Evolutionary conservation across 1,140 invertebrate species (phyloP).

Genomic region (Whitmania pigra): DNA sequence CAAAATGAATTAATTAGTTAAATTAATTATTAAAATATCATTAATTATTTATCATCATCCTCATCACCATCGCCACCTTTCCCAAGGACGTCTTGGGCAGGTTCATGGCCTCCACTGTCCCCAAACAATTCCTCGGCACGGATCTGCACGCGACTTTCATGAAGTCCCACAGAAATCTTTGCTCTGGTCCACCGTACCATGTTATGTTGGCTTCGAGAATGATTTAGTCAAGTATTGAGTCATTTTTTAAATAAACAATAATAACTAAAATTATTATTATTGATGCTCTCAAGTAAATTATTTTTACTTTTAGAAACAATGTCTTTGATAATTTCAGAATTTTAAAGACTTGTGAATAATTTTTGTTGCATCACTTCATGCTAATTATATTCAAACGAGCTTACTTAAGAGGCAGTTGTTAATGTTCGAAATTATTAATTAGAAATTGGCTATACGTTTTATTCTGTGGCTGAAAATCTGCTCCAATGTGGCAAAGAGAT

Average conservation of each 20-base stretch:
- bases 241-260: neutral
- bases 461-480: slow-evolving; percentile 16
- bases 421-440: neutral
- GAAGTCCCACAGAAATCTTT: slow-evolving; percentile 13
- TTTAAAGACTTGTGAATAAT: neutral
- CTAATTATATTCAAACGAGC: neutral
- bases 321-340: neutral
- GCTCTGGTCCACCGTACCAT: slow-evolving; percentile 9
- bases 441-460: neutral
- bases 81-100: neutral
- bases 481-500: slow-evolving; percentile 8
- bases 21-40: too few species aligned
- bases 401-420: slow-evolving; percentile 2
- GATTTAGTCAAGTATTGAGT: neutral
- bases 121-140: slow-evolving; percentile 14
- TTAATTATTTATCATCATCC: neutral
- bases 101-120: neutral
- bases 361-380: neutral
- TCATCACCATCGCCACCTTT: neutral
- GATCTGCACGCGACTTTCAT: neutral
- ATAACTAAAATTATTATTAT: neutral
- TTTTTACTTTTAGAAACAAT: neutral
- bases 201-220: slow-evolving; percentile 1
- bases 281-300: neutral
- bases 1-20: slow-evolving; percentile 3